Evolutionary conservation across 2,797 vertebrate species (phyloP).

Genomic region (Eurystomus glaucurus): DNA sequence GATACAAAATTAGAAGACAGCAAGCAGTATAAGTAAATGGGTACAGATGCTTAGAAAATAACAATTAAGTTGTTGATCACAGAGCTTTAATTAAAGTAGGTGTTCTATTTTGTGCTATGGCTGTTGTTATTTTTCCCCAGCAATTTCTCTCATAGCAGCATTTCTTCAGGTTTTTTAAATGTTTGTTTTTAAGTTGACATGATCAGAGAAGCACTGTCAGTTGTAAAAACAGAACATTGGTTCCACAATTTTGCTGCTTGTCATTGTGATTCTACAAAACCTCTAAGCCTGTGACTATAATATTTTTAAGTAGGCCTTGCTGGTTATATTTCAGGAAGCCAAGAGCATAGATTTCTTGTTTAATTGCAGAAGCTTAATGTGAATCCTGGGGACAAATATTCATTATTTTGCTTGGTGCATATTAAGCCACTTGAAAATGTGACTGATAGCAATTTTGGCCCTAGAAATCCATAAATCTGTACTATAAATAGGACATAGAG

Average conservation of each 20-base stretch:
- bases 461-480: not conserved
- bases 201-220: not conserved
- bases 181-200: not conserved
- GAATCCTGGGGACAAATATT: not conserved
- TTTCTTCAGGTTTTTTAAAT: not conserved
- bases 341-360: not conserved
- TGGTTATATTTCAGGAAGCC: not conserved
- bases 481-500: not conserved
- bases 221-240: not conserved
- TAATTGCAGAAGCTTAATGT: not conserved
- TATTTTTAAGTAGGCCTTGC: not conserved
- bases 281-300: not conserved
- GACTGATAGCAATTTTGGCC: not conserved
- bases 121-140: not conserved
- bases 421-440: not conserved
- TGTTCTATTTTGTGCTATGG: not conserved
- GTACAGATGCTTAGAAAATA: not conserved
- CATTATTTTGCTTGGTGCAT: not conserved
- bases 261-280: not conserved
- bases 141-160: not conserved
- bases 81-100: not conserved
- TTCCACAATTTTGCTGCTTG: not conserved
- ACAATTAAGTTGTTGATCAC: not conserved
- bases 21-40: not conserved
- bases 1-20: not conserved